phyloP scores from a whole-genome alignment of 2,888 invertebrate genomes.

The Ichneumoninae sp. region DNA sequence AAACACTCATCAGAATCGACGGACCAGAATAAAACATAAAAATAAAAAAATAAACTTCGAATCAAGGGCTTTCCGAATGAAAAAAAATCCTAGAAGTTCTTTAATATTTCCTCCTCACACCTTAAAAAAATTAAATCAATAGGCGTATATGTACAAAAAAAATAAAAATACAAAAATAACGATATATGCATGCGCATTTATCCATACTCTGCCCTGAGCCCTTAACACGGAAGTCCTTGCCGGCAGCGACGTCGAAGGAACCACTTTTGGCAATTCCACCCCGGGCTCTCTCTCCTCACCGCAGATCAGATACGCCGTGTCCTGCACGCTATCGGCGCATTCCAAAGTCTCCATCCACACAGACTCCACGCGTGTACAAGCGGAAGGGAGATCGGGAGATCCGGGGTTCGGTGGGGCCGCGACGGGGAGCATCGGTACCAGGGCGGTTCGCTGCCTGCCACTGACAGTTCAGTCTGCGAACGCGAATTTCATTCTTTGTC shows the following conservation, averaged over 20 bases:
- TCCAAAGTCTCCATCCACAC: slow-evolving; percentile 11
- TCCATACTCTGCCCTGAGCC: too few relatives aligned
- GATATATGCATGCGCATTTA: too few relatives aligned
- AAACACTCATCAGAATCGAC: not conserved
- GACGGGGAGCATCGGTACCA: slow-evolving; percentile 53
- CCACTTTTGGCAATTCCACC: too few relatives aligned
- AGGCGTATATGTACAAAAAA: too few relatives aligned
- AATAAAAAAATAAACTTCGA: not conserved
- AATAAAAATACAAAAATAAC: too few relatives aligned
- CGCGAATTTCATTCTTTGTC: slow-evolving; percentile 82
- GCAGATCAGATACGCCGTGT: slow-evolving; percentile 30
- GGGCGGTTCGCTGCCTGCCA: slow-evolving; percentile 73
- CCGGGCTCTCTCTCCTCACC: not conserved
- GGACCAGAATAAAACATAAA: not conserved
- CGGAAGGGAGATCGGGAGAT: slow-evolving; percentile 37
- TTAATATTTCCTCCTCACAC: too few relatives aligned
- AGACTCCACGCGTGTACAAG: slow-evolving; percentile 50
- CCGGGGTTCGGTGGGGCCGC: slow-evolving; percentile 45
- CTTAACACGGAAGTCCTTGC: too few relatives aligned
- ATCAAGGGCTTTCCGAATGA: too few relatives aligned
- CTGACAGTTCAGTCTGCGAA: slow-evolving; percentile 81
- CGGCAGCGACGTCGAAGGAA: too few relatives aligned
- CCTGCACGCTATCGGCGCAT: not conserved
- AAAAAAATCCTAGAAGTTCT: too few relatives aligned
- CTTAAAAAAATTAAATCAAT: too few relatives aligned